Base-by-base conservation (phyloP, 2,797 vertebrate genomes). In the Mus minutoides region DNA sequence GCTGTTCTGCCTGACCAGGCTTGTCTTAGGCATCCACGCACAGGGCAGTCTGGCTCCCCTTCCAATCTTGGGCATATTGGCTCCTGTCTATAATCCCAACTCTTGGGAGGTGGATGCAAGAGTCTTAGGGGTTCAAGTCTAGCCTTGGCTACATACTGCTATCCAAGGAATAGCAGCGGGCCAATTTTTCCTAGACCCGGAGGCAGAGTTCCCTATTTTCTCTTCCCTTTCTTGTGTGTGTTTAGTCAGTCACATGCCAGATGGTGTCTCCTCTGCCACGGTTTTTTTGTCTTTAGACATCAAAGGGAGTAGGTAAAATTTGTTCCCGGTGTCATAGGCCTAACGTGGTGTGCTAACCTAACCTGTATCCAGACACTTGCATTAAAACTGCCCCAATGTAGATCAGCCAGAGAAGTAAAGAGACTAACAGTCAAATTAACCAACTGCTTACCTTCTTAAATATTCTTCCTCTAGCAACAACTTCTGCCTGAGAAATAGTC, bases 261-360 rank as follows among this genome's bases (percentile, higher is more conserved):
- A 1, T 6, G 58, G 14, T 12, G 40, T 58, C 40, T 43, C 58
- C 13, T 90, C 93, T 60, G 54, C 17, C 78, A 46, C 73, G 22
- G 0, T 46, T 80, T 95, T 95, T 94, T 56, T 77, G 62, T 54
- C 83, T 88, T 94, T 62, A 79, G 14, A 58, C 19, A 67, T 62
- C 34, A 80, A 87, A 40, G n/a, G 34, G 12, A 82, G 89, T 19
- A 76, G 8, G 49, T 9, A 86, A 90, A 80, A 86, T 80, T 16
- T 58, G 54, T 64, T 79, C 56, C 54, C 40, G 6, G 43, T 43
- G 78, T 43, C 78, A 46, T 64, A 11, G 62, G n/a, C 71, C 58
- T 43, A 77, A 26, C 83, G 71, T 58, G 11, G 52, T 22, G 69
- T 8, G 43, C 67, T 31, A 29, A 64, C 34, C n/a, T 77, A 64